phyloP scores from a whole-genome alignment of 2,888 invertebrate genomes.

The Minunthozetes semirufus region DNA sequence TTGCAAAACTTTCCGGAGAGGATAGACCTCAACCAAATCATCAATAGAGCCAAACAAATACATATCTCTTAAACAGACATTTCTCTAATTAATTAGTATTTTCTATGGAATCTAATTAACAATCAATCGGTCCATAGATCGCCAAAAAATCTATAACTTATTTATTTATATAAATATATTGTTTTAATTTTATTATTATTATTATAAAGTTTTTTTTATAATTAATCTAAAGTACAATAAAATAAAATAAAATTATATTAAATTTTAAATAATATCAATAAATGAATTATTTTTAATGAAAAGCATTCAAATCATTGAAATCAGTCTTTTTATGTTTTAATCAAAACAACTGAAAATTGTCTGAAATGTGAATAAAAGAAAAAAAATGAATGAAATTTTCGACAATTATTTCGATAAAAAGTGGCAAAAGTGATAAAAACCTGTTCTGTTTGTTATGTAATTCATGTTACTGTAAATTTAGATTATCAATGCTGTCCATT shows the following conservation, averaged over 20 bases:
- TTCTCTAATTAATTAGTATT: not conserved
- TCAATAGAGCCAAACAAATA: slow-evolving; percentile 33
- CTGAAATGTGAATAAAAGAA: not conserved
- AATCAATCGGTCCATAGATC: not conserved
- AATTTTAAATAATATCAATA: not conserved
- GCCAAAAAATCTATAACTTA: no score
- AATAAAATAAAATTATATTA: not conserved
- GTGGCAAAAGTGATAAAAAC: not conserved
- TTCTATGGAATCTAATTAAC: not conserved
- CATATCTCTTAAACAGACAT: not conserved
- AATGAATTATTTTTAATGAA: not conserved
- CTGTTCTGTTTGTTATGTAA: not conserved
- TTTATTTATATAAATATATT: no score
- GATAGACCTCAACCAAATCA: slow-evolving; percentile 34
- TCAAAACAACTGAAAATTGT: not conserved
- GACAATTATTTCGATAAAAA: not conserved
- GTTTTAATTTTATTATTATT: no score
- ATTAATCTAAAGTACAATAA: not conserved
- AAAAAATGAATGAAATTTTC: not conserved
- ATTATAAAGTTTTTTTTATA: not conserved
- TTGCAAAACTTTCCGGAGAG: slow-evolving; percentile 57
- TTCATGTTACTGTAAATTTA: slow-evolving; percentile 16
- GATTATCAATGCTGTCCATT: not conserved
- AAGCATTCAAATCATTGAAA: no score
- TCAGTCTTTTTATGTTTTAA: no score